Conservation (phyloP, 2,797 vertebrate genomes). For the Anguilla anguilla region DNA sequence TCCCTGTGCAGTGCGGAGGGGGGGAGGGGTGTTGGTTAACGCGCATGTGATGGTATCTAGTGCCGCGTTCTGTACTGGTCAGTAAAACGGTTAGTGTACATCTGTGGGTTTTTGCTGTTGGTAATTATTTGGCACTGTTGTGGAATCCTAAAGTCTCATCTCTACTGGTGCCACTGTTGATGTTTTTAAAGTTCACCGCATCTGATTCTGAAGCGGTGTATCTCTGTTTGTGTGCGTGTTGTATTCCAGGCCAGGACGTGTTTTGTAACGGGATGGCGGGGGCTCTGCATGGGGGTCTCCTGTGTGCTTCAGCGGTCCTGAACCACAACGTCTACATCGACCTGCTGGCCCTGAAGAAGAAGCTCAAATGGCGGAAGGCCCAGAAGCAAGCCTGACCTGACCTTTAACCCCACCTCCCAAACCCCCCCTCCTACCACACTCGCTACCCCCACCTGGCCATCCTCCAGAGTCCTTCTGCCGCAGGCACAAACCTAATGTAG, state of each 20-base stretch:
- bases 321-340: slow-evolving; percentile 76
- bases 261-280: slow-evolving; percentile 79
- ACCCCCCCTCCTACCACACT: background rate
- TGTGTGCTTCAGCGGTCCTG: slow-evolving; percentile 75
- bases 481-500: background rate
- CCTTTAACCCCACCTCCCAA: background rate
- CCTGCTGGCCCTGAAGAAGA: slow-evolving; percentile 71
- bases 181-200: background rate
- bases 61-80: background rate
- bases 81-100: background rate
- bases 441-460: background rate
- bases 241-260: slow-evolving; percentile 49
- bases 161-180: background rate
- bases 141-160: background rate
- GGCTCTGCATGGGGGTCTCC: slow-evolving; percentile 73
- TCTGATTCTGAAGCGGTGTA: background rate
- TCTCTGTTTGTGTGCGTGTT: background rate
- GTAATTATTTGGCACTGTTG: background rate
- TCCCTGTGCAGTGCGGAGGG: background rate
- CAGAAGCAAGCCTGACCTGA: background rate
- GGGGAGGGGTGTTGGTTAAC: background rate
- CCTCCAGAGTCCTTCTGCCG: background rate
- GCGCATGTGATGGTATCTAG: background rate
- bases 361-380: slow-evolving; percentile 56
- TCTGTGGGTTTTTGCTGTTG: background rate